Percentiles rank a stretch among this genome's conserved stretches.
phyloP scores from a whole-genome alignment of 2,888 invertebrate genomes.

The Amblyteles armatorius region DNA sequence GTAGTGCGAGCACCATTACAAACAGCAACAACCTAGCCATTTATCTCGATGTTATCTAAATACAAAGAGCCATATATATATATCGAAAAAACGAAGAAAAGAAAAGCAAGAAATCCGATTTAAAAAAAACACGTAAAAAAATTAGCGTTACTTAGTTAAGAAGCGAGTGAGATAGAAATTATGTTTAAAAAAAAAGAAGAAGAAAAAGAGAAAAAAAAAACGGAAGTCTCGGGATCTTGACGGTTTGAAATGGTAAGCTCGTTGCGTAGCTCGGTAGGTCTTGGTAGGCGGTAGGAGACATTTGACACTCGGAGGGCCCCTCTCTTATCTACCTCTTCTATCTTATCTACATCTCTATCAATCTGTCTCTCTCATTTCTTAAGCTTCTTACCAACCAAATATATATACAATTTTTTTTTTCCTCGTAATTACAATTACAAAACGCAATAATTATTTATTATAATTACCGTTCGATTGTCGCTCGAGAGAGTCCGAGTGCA shows the following conservation, averaged over 20 bases:
- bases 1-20: constrained; percentile 85
- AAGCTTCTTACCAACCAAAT: constrained; percentile 16
- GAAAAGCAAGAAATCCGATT: constrained; percentile 66
- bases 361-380: constrained; percentile 44
- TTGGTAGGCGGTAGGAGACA: constrained; percentile 84
- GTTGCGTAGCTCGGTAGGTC: constrained; percentile 84
- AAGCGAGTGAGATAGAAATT: constrained; percentile 56
- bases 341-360: constrained; percentile 57
- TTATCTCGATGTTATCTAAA: constrained; percentile 79
- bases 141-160: constrained; percentile 54
- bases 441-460: constrained; percentile 49
- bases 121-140: constrained; percentile 62
- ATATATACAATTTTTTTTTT: constrained; percentile 20
- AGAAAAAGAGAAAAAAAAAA: constrained; percentile 70
- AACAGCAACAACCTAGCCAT: constrained; percentile 85
- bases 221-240: constrained; percentile 77
- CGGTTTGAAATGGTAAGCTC: constrained; percentile 85
- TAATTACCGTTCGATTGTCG: constrained; percentile 36
- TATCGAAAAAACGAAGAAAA: constrained; percentile 69
- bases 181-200: constrained; percentile 33
- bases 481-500: constrained; percentile 57
- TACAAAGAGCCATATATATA: constrained; percentile 74
- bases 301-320: constrained; percentile 83
- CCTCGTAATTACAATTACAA: neutral
- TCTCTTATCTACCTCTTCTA: constrained; percentile 55